These are phyloP conservation scores for Tinamus guttatus DNA, from an alignment of 2,113 vertebrate genomes.

Conservation along the genomic window DNA sequence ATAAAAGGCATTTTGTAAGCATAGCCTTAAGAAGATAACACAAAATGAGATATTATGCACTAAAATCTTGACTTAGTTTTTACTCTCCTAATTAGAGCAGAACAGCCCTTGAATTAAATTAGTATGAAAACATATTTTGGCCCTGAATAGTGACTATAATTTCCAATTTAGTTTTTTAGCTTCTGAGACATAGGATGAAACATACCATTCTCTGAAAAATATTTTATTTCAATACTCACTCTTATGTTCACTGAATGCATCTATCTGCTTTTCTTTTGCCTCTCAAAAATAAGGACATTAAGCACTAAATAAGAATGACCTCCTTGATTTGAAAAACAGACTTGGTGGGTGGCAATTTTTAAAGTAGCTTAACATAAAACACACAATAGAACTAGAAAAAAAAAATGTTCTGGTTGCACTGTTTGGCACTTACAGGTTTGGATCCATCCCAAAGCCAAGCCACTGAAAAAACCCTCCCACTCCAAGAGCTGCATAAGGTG, in stretches of 20 bases:
- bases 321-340: slow-evolving; percentile 51
- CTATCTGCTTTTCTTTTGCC: background rate
- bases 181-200: background rate
- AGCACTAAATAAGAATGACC: slow-evolving; percentile 19
- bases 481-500: slow-evolving; percentile 60
- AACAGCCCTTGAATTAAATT: background rate
- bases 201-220: background rate
- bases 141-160: background rate
- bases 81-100: background rate
- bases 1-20: background rate
- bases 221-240: background rate
- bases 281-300: background rate
- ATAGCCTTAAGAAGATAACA: background rate
- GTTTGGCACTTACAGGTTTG: slow-evolving; percentile 60
- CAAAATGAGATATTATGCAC: background rate
- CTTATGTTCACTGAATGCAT: background rate
- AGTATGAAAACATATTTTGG: background rate
- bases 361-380: slow-evolving; percentile 63
- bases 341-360: slow-evolving; percentile 43
- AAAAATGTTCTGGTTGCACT: slow-evolving; percentile 31
- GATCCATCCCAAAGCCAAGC: slow-evolving; percentile 58
- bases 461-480: slow-evolving; percentile 35
- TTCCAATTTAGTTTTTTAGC: background rate
- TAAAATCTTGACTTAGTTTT: background rate
- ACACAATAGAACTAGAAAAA: slow-evolving; percentile 33